Percentiles rank a stretch among this genome's conserved stretches.
Evolutionary conservation across 2,113 vertebrate genomes (phyloP).

Genomic region (Eudorcas thomsonii): DNA sequence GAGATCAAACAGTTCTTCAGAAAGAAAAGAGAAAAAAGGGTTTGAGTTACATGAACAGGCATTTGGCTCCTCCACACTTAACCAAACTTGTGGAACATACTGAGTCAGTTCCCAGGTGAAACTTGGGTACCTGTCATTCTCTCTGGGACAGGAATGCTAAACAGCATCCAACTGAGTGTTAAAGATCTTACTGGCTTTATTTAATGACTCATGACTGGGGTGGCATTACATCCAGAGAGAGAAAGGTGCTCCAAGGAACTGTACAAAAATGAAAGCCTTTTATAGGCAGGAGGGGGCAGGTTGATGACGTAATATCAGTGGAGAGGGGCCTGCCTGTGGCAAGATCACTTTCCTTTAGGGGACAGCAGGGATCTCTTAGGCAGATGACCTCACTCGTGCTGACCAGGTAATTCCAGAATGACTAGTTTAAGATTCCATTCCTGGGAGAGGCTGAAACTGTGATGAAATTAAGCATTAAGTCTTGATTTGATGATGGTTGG

Average conservation of each 20-base stretch:
- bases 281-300: neutral
- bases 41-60: slow-evolving; percentile 22
- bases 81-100: neutral
- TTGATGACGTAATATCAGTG: too few species aligned
- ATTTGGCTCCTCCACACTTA: neutral
- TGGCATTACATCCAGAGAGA: neutral
- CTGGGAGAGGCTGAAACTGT: neutral
- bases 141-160: neutral
- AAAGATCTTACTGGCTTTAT: neutral
- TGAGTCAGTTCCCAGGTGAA: neutral
- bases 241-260: neutral
- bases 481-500: neutral
- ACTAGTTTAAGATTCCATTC: neutral
- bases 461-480: neutral
- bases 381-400: neutral
- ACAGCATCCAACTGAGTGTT: neutral
- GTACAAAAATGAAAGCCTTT: neutral
- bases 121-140: neutral
- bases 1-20: slow-evolving; percentile 70
- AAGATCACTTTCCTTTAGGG: neutral
- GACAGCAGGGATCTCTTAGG: neutral
- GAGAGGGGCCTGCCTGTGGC: neutral
- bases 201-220: neutral
- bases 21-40: slow-evolving; percentile 59
- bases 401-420: neutral